phyloP scores from a whole-genome alignment of 2,113 vertebrate species.

The Nyctibius bracteatus region DNA sequence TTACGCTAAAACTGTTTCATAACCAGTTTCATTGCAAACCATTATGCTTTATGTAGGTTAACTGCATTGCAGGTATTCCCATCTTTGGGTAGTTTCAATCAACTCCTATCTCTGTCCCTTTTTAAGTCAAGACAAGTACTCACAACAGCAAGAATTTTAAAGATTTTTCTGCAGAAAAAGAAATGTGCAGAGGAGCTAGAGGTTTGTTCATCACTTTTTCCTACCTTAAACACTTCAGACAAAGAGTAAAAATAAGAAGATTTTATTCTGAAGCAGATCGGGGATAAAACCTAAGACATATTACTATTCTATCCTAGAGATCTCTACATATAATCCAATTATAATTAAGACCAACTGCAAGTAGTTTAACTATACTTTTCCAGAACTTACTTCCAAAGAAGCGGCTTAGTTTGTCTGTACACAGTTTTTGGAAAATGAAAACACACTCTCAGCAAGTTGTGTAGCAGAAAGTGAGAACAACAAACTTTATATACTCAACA shows the following conservation, averaged over 20 bases:
- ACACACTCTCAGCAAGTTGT: background rate
- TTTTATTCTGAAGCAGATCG: background rate
- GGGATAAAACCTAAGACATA: background rate
- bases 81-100: background rate
- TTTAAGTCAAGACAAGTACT: background rate
- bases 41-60: background rate
- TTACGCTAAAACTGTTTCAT: background rate
- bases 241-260: background rate
- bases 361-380: background rate
- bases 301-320: background rate
- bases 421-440: background rate
- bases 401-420: background rate
- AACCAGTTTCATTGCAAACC: background rate
- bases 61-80: background rate
- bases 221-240: background rate
- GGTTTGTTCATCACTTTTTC: background rate
- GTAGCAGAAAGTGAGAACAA: background rate
- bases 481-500: background rate
- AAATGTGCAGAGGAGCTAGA: background rate
- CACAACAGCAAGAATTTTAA: background rate
- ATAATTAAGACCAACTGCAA: background rate
- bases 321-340: background rate
- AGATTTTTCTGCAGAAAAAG: background rate
- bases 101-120: background rate
- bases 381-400: background rate